These are phyloP conservation scores for Cyanistes caeruleus DNA, from an alignment of 2,113 vertebrate species.

Conservation along the genomic window DNA sequence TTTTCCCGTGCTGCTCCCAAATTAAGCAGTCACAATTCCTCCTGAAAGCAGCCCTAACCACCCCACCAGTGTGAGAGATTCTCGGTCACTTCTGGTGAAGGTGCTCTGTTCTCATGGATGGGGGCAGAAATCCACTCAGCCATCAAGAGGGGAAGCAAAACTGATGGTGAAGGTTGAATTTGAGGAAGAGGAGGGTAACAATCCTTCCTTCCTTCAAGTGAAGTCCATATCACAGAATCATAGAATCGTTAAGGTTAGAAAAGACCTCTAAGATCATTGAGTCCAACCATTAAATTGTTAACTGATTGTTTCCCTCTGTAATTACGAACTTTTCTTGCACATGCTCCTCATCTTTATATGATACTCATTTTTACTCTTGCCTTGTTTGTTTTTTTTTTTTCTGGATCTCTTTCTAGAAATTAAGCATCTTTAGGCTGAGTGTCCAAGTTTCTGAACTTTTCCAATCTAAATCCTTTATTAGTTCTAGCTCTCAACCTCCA, in stretches of 20 bases:
- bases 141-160: background rate
- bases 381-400: background rate
- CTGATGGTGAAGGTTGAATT: background rate
- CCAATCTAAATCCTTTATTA: background rate
- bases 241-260: background rate
- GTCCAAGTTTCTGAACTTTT: background rate
- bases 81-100: fast-evolving
- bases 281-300: background rate
- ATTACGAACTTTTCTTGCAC: fast-evolving
- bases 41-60: background rate
- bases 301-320: background rate
- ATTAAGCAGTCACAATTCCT: background rate
- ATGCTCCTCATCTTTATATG: background rate
- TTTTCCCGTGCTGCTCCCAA: background rate
- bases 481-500: background rate
- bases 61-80: fast-evolving
- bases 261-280: background rate
- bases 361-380: background rate
- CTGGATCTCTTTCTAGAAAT: background rate
- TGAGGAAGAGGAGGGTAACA: background rate
- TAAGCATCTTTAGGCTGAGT: background rate
- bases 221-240: background rate
- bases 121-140: background rate
- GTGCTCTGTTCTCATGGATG: background rate
- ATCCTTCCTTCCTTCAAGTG: background rate